Evolutionary conservation across 2,113 vertebrate genomes (phyloP).

Genomic region (Pseudorhombus dupliciocellatus): DNA sequence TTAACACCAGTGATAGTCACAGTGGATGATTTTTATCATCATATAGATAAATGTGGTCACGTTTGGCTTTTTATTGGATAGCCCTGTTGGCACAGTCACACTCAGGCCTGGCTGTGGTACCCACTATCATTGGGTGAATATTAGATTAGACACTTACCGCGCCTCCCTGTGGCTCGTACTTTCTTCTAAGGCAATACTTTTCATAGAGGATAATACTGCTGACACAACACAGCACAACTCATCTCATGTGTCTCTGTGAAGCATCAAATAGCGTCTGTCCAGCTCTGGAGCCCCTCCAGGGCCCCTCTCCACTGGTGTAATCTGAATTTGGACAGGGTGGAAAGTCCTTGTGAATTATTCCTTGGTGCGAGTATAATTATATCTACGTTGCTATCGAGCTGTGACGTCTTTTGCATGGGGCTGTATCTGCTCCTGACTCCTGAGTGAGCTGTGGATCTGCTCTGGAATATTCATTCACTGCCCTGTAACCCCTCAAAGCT

Average conservation of each 20-base stretch:
- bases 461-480: conserved; percentile 49
- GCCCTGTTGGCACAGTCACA: conserved; percentile 24
- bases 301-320: conserved; percentile 44
- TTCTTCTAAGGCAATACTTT: conserved; percentile 41
- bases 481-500: conserved; percentile 48
- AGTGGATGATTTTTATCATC: too few relatives aligned
- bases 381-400: conserved; percentile 38
- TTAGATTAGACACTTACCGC: conserved; percentile 35
- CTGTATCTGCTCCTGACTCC: conserved; percentile 43
- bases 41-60: neutral
- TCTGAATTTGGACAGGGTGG: conserved; percentile 24
- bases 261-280: conserved; percentile 11
- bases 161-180: conserved; percentile 18
- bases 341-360: conserved; percentile 33
- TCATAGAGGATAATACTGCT: conserved; percentile 39
- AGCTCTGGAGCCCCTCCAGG: conserved; percentile 29
- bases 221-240: conserved; percentile 9
- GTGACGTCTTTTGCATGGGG: neutral
- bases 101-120: neutral
- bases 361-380: conserved; percentile 41
- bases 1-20: too few relatives aligned
- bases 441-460: conserved; percentile 25
- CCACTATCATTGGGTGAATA: conserved; percentile 23
- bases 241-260: conserved; percentile 26
- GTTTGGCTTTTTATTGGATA: neutral